A percentile compares a stretch with the other conserved stretches of the same genome.
Evolutionary conservation across 2,797 vertebrate genomes (phyloP).

Genomic region (Caiman crocodilus): DNA sequence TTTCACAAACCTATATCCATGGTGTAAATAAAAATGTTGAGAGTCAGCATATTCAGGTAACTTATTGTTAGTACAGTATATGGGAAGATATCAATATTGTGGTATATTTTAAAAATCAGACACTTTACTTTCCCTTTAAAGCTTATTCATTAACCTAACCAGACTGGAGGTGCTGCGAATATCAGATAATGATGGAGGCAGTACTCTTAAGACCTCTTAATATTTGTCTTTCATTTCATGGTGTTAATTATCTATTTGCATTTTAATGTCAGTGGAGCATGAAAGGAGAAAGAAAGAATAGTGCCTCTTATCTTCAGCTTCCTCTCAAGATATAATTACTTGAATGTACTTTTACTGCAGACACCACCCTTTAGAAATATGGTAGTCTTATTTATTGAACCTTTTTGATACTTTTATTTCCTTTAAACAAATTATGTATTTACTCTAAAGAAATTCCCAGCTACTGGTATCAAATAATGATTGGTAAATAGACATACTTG

Average conservation of each 20-base stretch:
- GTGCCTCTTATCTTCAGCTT: conserved; percentile 16
- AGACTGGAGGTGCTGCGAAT: not conserved
- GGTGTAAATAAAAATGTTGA: not conserved
- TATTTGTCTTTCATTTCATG: conserved; percentile 13
- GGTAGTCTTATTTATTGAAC: not conserved
- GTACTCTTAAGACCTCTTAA: not conserved
- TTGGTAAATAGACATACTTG: not conserved
- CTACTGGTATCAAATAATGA: not conserved
- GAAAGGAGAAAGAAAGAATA: conserved; percentile 12
- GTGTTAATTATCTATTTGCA: conserved; percentile 11
- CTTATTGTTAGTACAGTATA: too few species aligned
- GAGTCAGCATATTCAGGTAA: not conserved
- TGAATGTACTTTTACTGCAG: not conserved
- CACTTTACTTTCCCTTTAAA: too few species aligned
- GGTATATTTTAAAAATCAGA: too few species aligned
- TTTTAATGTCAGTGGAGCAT: conserved; percentile 6
- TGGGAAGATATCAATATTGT: too few species aligned
- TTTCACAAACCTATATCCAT: too few species aligned
- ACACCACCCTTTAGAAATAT: conserved; percentile 36
- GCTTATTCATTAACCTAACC: not conserved
- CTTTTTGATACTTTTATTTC: not conserved
- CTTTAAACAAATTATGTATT: not conserved
- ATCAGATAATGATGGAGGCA: not conserved
- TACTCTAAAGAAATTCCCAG: not conserved
- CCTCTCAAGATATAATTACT: conserved; percentile 13